Conservation (phyloP, 1,140 invertebrate species). For the Carposina sasakii region DNA sequence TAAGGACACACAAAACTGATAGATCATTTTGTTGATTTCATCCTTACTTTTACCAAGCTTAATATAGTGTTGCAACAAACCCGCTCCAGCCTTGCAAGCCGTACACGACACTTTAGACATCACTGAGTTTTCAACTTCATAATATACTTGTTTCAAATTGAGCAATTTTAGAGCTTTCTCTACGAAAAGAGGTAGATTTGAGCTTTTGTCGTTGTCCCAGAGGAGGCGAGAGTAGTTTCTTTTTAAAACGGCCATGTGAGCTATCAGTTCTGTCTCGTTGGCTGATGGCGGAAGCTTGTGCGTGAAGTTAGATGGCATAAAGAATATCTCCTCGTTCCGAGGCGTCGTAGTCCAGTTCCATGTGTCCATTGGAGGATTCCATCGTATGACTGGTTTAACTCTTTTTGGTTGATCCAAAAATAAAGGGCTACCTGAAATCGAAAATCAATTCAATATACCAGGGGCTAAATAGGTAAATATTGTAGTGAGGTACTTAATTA, state of each 20-base stretch:
- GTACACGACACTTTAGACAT: conserved; percentile 94
- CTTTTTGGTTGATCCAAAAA: conserved; percentile 48
- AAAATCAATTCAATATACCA: too few relatives aligned
- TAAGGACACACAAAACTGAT: conserved; percentile 87
- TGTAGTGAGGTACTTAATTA: too few relatives aligned
- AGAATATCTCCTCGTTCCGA: conserved; percentile 68
- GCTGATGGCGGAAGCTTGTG: conserved; percentile 67
- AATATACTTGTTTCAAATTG: conserved; percentile 85
- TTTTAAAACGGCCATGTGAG: conserved; percentile 65
- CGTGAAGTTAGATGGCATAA: conserved; percentile 68
- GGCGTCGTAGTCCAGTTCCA: conserved; percentile 71
- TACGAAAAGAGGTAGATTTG: conserved; percentile 83
- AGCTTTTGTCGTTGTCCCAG: conserved; percentile 79
- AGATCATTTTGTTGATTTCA: conserved; percentile 89
- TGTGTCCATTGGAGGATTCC: conserved; percentile 70
- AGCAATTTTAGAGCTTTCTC: conserved; percentile 87
- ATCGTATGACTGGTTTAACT: conserved; percentile 67
- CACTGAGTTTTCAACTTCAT: conserved; percentile 90
- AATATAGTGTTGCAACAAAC: conserved; percentile 89
- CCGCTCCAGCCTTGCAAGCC: conserved; percentile 90
- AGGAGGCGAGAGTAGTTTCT: conserved; percentile 77
- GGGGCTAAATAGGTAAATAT: too few relatives aligned
- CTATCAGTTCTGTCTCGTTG: conserved; percentile 72
- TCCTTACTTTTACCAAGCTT: conserved; percentile 85
- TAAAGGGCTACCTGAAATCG: conserved; percentile 56